A percentile compares a stretch with the other conserved stretches of the same genome.
These are phyloP conservation scores for Arvicanthis niloticus DNA, from an alignment of 2,113 vertebrate genomes.

Conservation along the genomic window DNA sequence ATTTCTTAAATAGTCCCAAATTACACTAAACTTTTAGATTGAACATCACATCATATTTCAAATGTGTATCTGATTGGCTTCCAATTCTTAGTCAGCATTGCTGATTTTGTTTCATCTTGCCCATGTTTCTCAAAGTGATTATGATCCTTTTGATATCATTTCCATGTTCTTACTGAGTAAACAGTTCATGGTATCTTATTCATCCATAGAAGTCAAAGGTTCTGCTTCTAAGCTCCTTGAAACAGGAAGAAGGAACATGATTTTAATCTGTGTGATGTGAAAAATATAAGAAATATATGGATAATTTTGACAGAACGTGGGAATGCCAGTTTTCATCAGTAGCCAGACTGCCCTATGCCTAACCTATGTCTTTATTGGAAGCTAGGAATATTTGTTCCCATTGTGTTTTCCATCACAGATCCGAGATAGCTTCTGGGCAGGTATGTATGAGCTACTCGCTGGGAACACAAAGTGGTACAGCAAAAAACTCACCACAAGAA, in stretches of 20 bases:
- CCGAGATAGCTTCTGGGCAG: too few relatives aligned
- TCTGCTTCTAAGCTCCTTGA: constrained; percentile 16
- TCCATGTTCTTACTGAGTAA: constrained; percentile 51
- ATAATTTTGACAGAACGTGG: constrained; percentile 27
- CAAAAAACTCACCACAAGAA: too few relatives aligned
- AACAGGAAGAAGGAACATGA: background rate
- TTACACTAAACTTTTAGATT: constrained; percentile 61
- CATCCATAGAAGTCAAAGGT: constrained; percentile 51
- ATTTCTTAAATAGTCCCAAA: constrained; percentile 58
- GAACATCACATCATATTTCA: constrained; percentile 71
- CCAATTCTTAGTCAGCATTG: constrained; percentile 40
- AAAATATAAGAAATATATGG: constrained; percentile 18
- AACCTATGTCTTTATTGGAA: constrained; percentile 27
- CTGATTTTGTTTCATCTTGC: constrained; percentile 52
- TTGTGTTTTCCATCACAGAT: too few relatives aligned
- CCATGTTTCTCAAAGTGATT: constrained; percentile 56
- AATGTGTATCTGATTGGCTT: constrained; percentile 76
- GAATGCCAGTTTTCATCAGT: background rate
- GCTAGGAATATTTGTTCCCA: background rate
- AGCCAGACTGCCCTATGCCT: background rate
- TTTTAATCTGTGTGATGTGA: background rate
- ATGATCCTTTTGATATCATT: constrained; percentile 52
- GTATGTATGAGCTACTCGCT: rapidly evolving
- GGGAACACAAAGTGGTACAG: too few relatives aligned
- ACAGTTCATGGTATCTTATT: constrained; percentile 60